Evolutionary conservation across 2,888 invertebrate genomes (phyloP).

Genomic region (Portevinia maculata): DNA sequence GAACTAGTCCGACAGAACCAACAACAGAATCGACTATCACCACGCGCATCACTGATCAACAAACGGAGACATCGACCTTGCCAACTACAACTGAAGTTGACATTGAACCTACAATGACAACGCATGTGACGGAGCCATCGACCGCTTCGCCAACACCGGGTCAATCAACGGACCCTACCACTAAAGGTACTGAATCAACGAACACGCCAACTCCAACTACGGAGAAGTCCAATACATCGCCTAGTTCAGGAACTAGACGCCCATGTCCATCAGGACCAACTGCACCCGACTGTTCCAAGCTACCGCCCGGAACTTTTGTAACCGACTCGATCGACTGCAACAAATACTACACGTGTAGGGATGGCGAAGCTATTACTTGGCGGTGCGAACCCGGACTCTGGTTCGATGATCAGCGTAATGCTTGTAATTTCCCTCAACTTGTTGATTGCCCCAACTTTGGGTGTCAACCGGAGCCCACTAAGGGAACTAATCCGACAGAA

Average conservation of each 20-base stretch:
- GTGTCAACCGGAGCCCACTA: not conserved
- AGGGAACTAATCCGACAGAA: not conserved
- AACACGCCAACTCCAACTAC: not conserved
- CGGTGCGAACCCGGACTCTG: constrained; percentile 22
- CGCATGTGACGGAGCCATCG: not conserved
- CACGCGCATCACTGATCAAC: not conserved
- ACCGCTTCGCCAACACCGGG: too few relatives aligned
- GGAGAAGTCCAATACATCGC: not conserved
- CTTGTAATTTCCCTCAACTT: constrained; percentile 23
- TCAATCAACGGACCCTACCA: not conserved
- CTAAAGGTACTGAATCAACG: not conserved
- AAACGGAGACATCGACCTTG: not conserved
- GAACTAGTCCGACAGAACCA: too few relatives aligned
- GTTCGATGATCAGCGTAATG: constrained; percentile 12
- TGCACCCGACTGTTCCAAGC: constrained; percentile 11
- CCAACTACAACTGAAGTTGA: too few relatives aligned
- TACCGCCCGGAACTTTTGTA: not conserved
- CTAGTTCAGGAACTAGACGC: not conserved
- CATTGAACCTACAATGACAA: not conserved
- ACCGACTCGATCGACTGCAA: constrained; percentile 37
- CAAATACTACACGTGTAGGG: constrained; percentile 42
- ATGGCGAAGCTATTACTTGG: not conserved
- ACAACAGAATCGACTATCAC: not conserved
- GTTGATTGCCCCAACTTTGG: constrained; percentile 41
- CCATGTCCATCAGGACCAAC: constrained; percentile 19